phyloP scores from a whole-genome alignment of 1,140 invertebrate species.

The Dreissena polymorpha region DNA sequence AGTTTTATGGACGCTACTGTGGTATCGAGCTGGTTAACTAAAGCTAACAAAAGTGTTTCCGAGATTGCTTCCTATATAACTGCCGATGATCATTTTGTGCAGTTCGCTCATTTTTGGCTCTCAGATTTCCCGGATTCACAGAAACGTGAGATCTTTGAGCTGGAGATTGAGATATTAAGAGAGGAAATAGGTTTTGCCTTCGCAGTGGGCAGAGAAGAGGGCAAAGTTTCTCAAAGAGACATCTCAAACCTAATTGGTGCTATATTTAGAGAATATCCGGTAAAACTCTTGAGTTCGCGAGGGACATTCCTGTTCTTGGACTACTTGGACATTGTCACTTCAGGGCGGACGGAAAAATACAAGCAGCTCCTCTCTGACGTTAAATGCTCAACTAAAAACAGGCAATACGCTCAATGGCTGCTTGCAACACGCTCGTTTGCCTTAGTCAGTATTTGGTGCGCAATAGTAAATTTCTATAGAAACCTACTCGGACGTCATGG shows the following conservation, averaged over 20 bases:
- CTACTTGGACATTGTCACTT: constrained; percentile 76
- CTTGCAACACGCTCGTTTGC: constrained; percentile 77
- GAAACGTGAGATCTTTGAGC: constrained; percentile 74
- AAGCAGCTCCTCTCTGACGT: constrained; percentile 77
- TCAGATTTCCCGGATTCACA: constrained; percentile 74
- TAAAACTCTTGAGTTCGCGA: constrained; percentile 69
- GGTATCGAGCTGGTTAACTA: constrained; percentile 76
- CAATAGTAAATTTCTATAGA: constrained; percentile 77
- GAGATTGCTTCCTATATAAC: constrained; percentile 69
- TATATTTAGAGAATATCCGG: constrained; percentile 78
- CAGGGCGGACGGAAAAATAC: constrained; percentile 73
- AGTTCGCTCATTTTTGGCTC: constrained; percentile 79
- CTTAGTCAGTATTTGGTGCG: constrained; percentile 76
- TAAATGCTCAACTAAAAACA: constrained; percentile 75
- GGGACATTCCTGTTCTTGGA: constrained; percentile 76
- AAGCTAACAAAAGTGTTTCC: constrained; percentile 71
- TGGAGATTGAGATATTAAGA: constrained; percentile 76
- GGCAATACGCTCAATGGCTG: constrained; percentile 77
- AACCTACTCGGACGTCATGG: constrained; percentile 64
- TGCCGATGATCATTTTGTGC: constrained; percentile 75
- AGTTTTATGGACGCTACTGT: constrained; percentile 77
- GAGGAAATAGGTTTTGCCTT: constrained; percentile 77
- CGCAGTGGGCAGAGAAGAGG: constrained; percentile 71
- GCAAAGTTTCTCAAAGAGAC: constrained; percentile 70
- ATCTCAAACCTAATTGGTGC: constrained; percentile 71